A percentile compares a stretch with the other conserved stretches of the same genome.
Conservation (phyloP, 1,140 invertebrate genomes). For the Venturia canescens region DNA sequence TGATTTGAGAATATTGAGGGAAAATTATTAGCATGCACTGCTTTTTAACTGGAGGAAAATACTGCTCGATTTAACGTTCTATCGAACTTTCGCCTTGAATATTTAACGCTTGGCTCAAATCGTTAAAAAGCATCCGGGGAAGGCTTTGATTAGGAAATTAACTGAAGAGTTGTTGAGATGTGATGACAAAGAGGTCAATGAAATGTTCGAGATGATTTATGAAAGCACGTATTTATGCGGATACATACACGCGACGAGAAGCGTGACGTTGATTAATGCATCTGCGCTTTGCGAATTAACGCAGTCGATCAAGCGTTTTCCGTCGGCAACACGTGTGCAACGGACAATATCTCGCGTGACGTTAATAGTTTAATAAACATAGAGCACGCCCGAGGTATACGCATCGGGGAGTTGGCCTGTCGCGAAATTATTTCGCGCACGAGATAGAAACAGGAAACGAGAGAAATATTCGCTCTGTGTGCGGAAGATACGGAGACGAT, state of each 20-base stretch:
- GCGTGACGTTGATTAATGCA: conserved; percentile 12
- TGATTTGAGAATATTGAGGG: too few relatives aligned
- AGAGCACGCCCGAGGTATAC: not conserved
- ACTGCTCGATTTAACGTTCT: too few relatives aligned
- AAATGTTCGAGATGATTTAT: too few relatives aligned
- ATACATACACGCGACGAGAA: not conserved
- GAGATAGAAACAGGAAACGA: not conserved
- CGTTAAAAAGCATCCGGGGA: too few relatives aligned
- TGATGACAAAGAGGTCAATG: too few relatives aligned
- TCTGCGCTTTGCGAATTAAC: conserved; percentile 10
- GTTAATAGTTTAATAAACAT: conserved; percentile 18
- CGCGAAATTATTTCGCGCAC: conserved; percentile 7
- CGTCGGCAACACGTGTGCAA: not conserved
- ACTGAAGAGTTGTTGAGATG: too few relatives aligned
- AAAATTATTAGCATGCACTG: too few relatives aligned
- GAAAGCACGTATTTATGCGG: too few relatives aligned
- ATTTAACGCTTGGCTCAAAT: too few relatives aligned
- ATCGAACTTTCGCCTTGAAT: too few relatives aligned
- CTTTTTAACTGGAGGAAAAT: not conserved
- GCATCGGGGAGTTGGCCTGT: not conserved
- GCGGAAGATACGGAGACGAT: not conserved
- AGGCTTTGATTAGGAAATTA: too few relatives aligned
- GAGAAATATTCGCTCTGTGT: not conserved
- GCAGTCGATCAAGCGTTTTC: conserved; percentile 8
- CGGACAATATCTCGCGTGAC: conserved; percentile 18